Conservation (phyloP, 2,797 vertebrate species). For the Apodemus agrarius region DNA sequence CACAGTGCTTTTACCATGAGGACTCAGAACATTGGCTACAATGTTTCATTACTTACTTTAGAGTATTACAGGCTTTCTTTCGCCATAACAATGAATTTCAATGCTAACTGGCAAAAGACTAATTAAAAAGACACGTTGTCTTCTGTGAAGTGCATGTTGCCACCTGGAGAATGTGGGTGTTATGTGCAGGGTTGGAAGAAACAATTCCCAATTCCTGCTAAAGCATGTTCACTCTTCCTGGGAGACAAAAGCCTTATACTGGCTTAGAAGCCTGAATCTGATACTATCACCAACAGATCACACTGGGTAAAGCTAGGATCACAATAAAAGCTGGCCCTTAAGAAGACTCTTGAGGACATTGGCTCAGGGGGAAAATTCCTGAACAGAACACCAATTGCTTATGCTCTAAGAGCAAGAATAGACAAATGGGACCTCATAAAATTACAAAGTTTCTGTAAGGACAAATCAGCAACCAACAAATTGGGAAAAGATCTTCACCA, state of each 20-base stretch:
- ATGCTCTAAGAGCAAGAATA: too few relatives aligned
- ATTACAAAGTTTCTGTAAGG: too few relatives aligned
- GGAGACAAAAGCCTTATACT: not conserved
- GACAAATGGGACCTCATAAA: too few relatives aligned
- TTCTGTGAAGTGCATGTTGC: not conserved
- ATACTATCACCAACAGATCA: not conserved
- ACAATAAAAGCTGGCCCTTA: not conserved
- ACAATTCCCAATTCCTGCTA: not conserved
- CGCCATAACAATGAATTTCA: slow-evolving; percentile 1
- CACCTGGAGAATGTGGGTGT: not conserved
- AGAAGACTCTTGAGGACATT: too few relatives aligned
- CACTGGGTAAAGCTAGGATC: not conserved
- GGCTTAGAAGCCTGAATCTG: not conserved
- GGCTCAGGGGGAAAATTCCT: too few relatives aligned
- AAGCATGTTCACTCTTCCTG: not conserved
- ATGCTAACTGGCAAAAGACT: not conserved
- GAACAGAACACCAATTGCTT: too few relatives aligned
- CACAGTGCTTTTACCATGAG: not conserved
- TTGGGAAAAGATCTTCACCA: too few relatives aligned
- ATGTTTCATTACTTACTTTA: not conserved
- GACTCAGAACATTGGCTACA: not conserved
- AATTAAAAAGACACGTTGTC: not conserved
- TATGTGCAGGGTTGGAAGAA: not conserved
- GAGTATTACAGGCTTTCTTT: not conserved
- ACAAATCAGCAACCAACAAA: too few relatives aligned